Evolutionary conservation across 2,797 vertebrate species (phyloP).

Genomic region (Hemitrygon akajei): DNA sequence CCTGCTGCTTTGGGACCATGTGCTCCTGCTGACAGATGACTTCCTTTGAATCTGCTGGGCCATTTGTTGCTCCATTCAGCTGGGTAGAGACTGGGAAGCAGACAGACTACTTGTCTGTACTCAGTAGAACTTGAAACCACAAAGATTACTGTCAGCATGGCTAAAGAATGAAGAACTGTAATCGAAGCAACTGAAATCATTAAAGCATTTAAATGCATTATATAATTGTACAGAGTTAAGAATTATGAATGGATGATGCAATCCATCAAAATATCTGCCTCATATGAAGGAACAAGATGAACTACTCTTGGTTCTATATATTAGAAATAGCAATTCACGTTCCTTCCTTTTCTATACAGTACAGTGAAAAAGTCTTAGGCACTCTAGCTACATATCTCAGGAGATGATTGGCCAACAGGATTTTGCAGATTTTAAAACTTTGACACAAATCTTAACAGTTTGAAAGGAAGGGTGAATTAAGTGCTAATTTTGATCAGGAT

Average conservation of each 20-base stretch:
- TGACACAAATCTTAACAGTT: neutral
- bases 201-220: constrained; percentile 24
- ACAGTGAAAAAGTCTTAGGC: no score
- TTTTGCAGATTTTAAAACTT: neutral
- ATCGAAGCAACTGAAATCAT: constrained; percentile 10
- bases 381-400: no score
- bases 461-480: neutral
- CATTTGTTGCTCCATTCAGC: no score
- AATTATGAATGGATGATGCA: constrained; percentile 17
- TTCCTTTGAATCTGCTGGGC: no score
- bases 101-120: constrained; percentile 16
- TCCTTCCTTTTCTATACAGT: neutral
- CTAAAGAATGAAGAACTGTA: neutral
- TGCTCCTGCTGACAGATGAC: no score
- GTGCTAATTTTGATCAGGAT: neutral
- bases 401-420: neutral
- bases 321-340: neutral
- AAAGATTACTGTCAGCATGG: constrained; percentile 22
- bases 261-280: constrained; percentile 18
- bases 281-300: neutral
- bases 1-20: no score
- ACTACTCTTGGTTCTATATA: neutral
- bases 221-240: constrained; percentile 10
- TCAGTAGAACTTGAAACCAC: constrained; percentile 19
- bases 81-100: neutral